These are phyloP conservation scores for Rhinoderma darwinii DNA, from an alignment of 2,113 vertebrate species.

Conservation along the genomic window DNA sequence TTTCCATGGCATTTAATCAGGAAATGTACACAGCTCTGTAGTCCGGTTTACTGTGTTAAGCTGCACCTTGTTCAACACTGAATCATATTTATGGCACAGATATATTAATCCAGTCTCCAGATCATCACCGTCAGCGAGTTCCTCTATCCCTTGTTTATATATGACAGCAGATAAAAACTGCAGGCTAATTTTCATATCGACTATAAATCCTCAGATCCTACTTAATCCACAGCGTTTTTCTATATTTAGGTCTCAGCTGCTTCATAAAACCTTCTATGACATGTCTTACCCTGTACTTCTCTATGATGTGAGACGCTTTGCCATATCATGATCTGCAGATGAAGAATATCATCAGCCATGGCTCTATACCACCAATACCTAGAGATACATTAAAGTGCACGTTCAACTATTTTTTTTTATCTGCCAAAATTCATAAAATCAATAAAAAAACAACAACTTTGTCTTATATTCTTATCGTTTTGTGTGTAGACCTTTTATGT, in stretches of 20 bases:
- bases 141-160: constrained; percentile 23
- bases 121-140: not conserved
- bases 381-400: no score
- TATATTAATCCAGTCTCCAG: constrained; percentile 5
- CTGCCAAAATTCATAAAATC: no score
- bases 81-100: constrained; percentile 3
- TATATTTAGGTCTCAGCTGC: constrained; percentile 33
- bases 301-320: not conserved
- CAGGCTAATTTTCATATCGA: constrained; percentile 31
- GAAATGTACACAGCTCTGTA: not conserved
- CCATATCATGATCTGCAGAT: not conserved
- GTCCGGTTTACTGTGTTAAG: not conserved
- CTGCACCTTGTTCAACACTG: not conserved
- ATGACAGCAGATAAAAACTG: constrained; percentile 16
- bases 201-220: constrained; percentile 6
- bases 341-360: not conserved
- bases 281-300: not conserved
- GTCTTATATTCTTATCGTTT: no score
- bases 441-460: not conserved
- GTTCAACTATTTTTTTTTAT: no score
- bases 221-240: constrained; percentile 18
- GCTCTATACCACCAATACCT: no score
- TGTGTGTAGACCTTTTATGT: not conserved
- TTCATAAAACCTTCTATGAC: not conserved
- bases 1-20: not conserved